phyloP scores from a whole-genome alignment of 2,888 invertebrate species.

The Dasypogon diadema region DNA sequence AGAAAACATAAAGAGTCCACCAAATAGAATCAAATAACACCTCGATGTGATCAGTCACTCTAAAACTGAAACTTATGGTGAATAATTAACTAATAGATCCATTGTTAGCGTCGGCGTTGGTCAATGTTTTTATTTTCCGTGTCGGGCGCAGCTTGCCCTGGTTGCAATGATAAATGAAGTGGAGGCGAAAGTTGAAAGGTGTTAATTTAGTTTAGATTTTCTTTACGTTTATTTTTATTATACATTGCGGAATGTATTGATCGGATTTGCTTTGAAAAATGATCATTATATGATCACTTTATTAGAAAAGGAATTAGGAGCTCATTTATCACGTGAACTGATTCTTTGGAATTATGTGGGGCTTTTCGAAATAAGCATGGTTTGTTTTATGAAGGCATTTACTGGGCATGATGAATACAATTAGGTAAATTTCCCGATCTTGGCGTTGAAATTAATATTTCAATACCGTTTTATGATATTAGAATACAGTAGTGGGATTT shows the following conservation, averaged over 20 bases:
- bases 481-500: too few species aligned
- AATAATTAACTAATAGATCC: constrained; percentile 44
- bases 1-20: too few species aligned
- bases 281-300: constrained; percentile 33
- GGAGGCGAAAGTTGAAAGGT: constrained; percentile 54
- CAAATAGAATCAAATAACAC: constrained; percentile 6
- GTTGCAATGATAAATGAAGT: constrained; percentile 52
- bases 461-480: too few species aligned
- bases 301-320: constrained; percentile 29
- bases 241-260: neutral
- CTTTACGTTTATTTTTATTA: constrained; percentile 14
- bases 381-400: too few species aligned
- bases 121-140: constrained; percentile 34
- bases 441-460: too few species aligned
- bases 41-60: neutral
- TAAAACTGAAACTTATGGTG: constrained; percentile 19
- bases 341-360: too few species aligned
- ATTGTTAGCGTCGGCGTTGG: constrained; percentile 10
- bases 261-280: constrained; percentile 23
- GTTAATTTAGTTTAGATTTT: constrained; percentile 52
- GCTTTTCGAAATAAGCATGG: too few species aligned
- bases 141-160: constrained; percentile 2
- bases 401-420: too few species aligned
- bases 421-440: too few species aligned
- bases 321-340: constrained; percentile 15